Evolutionary conservation across 1,140 invertebrate genomes (phyloP), one percentile per base, ranked within the genome.

Genomic region (Ceratina australensis): DNA sequence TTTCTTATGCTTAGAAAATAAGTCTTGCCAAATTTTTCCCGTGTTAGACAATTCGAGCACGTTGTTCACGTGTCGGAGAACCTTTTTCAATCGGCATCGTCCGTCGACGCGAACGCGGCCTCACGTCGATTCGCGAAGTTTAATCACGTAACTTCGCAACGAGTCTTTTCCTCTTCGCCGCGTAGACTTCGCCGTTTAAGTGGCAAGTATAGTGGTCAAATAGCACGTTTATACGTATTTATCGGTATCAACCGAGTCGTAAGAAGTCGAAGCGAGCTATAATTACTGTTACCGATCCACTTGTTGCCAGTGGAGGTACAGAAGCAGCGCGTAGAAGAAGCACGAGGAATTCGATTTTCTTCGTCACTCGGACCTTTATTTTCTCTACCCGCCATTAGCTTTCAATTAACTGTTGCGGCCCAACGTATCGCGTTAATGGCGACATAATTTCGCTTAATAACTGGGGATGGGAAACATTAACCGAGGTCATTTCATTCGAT

Each of bases 91-190:
- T n/a, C n/a, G n/a, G n/a, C n/a, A n/a, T n/a, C n/a, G n/a, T n/a
- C n/a, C n/a, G 61, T 61, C 60, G 52, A 68, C 47, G 66, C n/a
- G 26, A 47, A 33, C 42, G 50, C 15, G 20, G 16, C 33, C 33
- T 42, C 33, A 10, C 33, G 33, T 10, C 33, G 33, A 42, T 5
- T 59, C 49, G 52, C 52, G 57, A 66, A 65, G 75, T 52, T 79
- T 82, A 74, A 75, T 75, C 68, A 74, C 74, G 64, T 85, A 85
- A 83, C 79, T 80, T 81, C 66, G 60, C 84, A 87, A 87, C 78
- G 80, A 87, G 83, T 72, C 75, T 85, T 80, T 87, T 87, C 81
- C 79, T 86, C 78, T 81, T n/a, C n/a, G 75, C 72, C 76, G 72
- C 65, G 75, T 61, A 22, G 54, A 67, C 71, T 80, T 67, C 3